A percentile compares a stretch with the other conserved stretches of the same genome.
Evolutionary conservation across 2,797 vertebrate species (phyloP).

Genomic region (Cryptoblepharus egeriae): DNA sequence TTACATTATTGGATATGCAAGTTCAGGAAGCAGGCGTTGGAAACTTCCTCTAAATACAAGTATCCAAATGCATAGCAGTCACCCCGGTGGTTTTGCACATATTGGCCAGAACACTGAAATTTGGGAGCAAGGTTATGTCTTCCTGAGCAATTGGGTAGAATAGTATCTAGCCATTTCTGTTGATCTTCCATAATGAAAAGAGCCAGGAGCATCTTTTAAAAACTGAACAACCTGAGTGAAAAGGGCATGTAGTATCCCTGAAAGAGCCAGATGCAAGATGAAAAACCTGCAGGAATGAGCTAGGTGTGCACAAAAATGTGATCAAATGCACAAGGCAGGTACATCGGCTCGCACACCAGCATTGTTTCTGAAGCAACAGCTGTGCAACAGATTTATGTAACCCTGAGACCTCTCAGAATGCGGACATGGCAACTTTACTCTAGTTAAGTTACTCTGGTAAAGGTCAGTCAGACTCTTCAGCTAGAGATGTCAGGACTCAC

Average conservation of each 20-base stretch:
- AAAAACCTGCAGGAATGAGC: background rate
- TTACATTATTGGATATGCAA: conserved; percentile 10
- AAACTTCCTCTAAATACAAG: background rate
- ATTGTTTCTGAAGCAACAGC: background rate
- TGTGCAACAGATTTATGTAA: background rate
- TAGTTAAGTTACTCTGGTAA: background rate
- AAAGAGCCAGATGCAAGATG: background rate
- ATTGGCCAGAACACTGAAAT: background rate
- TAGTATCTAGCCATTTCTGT: background rate
- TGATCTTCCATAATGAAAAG: background rate
- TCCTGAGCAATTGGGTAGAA: background rate
- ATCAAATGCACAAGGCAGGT: background rate
- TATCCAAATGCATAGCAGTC: background rate
- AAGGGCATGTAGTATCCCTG: background rate
- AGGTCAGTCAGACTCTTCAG: background rate
- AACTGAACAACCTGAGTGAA: background rate
- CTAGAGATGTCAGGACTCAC: background rate
- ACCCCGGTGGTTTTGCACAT: too few species aligned
- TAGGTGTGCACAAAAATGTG: background rate
- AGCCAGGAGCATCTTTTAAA: background rate
- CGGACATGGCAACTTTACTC: background rate
- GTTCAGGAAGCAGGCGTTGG: background rate
- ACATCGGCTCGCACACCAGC: background rate
- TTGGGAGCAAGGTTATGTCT: background rate
- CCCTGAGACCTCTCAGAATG: too few species aligned